Evolutionary conservation across 1,140 invertebrate genomes (phyloP).

Genomic region (Philopotamus ludificatus): DNA sequence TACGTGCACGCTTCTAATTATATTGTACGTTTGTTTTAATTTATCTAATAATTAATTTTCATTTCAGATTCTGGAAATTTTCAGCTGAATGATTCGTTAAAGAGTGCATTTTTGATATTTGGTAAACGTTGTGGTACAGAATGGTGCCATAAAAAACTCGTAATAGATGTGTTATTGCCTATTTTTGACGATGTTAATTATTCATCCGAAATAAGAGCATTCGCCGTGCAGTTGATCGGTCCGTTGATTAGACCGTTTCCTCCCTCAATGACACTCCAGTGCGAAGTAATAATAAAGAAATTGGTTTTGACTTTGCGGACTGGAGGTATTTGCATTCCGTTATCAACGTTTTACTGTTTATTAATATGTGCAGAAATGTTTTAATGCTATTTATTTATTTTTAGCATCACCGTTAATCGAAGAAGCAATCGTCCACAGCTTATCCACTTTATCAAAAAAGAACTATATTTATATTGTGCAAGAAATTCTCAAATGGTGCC

Average conservation of each 20-base stretch:
- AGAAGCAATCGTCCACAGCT: conserved; percentile 49
- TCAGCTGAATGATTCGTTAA: conserved; percentile 48
- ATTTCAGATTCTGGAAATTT: conserved; percentile 45
- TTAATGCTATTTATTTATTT: conserved; percentile 41
- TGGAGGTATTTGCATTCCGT: conserved; percentile 45
- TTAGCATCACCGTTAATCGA: conserved; percentile 46
- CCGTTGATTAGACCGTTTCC: conserved; percentile 51
- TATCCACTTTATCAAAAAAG: conserved; percentile 49
- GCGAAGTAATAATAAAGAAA: conserved; percentile 49
- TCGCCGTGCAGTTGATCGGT: conserved; percentile 48
- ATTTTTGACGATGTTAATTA: conserved; percentile 45
- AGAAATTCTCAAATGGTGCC: conserved; percentile 45
- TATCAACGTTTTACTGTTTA: neutral
- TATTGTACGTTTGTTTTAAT: too few species aligned
- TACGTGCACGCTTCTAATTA: neutral
- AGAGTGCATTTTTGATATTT: conserved; percentile 47
- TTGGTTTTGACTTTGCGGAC: conserved; percentile 45
- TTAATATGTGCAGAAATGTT: neutral
- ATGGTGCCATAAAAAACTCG: conserved; percentile 51
- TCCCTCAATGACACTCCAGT: conserved; percentile 48
- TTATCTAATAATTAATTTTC: conserved; percentile 7
- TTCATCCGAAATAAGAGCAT: conserved; percentile 42
- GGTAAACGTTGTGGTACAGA: conserved; percentile 49
- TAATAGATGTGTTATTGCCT: conserved; percentile 48
- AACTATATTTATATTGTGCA: conserved; percentile 44